These are phyloP conservation scores for Parnassius orleans DNA, from an alignment of 2,888 invertebrate species.

Conservation along the genomic window DNA sequence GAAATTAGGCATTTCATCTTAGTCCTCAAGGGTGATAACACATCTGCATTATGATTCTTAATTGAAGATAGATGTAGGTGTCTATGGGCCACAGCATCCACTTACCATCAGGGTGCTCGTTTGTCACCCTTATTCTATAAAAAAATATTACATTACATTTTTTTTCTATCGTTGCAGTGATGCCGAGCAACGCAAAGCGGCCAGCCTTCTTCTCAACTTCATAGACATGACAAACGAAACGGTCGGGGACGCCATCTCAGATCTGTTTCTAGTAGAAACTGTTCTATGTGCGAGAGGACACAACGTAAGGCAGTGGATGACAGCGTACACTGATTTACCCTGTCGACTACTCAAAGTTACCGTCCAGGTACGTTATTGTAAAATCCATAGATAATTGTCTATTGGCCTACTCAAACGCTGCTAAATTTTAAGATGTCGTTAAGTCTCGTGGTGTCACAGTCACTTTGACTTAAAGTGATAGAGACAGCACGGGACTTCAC, in stretches of 20 bases:
- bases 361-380: conserved; percentile 80
- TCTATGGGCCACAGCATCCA: no score
- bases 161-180: conserved; percentile 44
- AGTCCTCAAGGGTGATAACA: no score
- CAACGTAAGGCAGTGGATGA: conserved; percentile 89
- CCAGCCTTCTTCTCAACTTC: conserved; percentile 83
- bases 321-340: conserved; percentile 91
- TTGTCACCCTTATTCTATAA: no score
- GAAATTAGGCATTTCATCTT: no score
- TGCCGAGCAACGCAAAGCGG: conserved; percentile 77
- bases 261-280: conserved; percentile 95
- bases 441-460: no score
- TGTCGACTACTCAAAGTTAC: conserved; percentile 93
- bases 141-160: not conserved
- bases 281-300: conserved; percentile 91
- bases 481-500: no score
- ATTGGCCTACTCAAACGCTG: no score
- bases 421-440: no score
- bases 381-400: not conserved
- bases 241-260: conserved; percentile 98
- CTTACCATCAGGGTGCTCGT: no score
- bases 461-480: no score
- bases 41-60: no score
- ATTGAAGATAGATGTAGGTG: no score
- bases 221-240: conserved; percentile 96